A percentile compares a stretch with the other conserved stretches of the same genome.
Evolutionary conservation across 2,797 vertebrate species (phyloP).

Genomic region (Paratrypauchen microcephalus): DNA sequence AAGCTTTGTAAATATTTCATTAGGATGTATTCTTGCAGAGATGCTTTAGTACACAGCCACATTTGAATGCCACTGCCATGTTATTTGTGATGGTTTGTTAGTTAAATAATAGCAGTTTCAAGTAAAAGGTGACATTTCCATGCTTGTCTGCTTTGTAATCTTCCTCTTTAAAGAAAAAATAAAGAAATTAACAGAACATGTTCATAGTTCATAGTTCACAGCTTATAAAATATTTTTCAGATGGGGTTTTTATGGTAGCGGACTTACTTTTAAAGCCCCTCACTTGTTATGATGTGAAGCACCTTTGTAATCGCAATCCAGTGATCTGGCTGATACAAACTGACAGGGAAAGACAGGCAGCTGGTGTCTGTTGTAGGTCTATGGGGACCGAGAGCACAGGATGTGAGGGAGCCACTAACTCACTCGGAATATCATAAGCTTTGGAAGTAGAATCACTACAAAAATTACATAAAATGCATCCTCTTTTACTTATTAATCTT

Average conservation of each 20-base stretch:
- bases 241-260: background rate
- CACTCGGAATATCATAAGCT: conserved; percentile 28
- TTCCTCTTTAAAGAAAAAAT: background rate
- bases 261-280: conserved; percentile 15
- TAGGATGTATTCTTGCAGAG: background rate
- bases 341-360: conserved; percentile 17
- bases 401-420: conserved; percentile 37
- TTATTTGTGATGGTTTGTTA: background rate
- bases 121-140: background rate
- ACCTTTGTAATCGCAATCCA: conserved; percentile 23
- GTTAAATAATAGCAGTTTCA: background rate
- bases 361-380: conserved; percentile 43
- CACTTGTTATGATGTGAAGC: conserved; percentile 18
- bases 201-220: no score
- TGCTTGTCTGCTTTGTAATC: background rate
- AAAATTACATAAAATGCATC: conserved; percentile 19
- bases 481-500: conserved; percentile 35
- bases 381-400: conserved; percentile 38
- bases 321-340: conserved; percentile 37
- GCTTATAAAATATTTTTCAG: background rate
- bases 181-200: background rate
- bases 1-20: conserved; percentile 10
- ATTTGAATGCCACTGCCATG: background rate
- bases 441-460: conserved; percentile 20
- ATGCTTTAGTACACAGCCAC: background rate